Evolutionary conservation across 2,113 vertebrate genomes (phyloP).

Genomic region (Semnornis frantzii): DNA sequence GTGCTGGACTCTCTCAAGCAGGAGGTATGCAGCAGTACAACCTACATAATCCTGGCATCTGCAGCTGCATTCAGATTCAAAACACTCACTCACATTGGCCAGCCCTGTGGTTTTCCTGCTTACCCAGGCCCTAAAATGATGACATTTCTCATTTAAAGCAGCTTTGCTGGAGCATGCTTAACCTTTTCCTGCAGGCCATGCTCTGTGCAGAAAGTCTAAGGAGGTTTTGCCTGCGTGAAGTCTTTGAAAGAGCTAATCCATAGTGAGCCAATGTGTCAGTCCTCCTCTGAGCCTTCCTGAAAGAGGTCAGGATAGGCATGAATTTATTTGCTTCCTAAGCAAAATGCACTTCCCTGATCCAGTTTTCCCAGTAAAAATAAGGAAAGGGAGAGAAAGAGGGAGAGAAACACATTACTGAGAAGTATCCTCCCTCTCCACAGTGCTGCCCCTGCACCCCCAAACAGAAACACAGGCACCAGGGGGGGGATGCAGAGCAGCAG

Average conservation of each 20-base stretch:
- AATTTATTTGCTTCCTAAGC: neutral
- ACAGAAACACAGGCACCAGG: neutral
- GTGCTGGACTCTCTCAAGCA: too few species aligned
- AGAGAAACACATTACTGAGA: neutral
- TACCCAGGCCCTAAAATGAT: neutral
- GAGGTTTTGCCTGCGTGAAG: neutral
- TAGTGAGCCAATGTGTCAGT: neutral
- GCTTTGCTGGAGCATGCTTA: neutral
- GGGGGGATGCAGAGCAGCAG: neutral
- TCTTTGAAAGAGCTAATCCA: slow-evolving; percentile 24
- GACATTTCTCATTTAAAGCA: neutral
- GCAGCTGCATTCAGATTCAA: neutral
- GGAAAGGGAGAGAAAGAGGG: neutral
- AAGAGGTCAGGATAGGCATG: neutral
- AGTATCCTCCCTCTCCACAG: neutral
- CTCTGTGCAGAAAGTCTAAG: neutral
- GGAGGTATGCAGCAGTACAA: neutral
- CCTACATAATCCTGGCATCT: neutral
- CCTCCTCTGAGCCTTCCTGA: neutral
- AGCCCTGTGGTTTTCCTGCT: neutral
- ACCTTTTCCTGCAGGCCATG: neutral
- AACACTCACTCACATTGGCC: neutral
- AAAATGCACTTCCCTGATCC: neutral
- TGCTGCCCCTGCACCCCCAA: neutral
- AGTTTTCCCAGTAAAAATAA: neutral